A percentile compares a stretch with the other conserved stretches of the same genome.
Conservation (phyloP, 2,888 invertebrate species). For the Muscina levida region DNA sequence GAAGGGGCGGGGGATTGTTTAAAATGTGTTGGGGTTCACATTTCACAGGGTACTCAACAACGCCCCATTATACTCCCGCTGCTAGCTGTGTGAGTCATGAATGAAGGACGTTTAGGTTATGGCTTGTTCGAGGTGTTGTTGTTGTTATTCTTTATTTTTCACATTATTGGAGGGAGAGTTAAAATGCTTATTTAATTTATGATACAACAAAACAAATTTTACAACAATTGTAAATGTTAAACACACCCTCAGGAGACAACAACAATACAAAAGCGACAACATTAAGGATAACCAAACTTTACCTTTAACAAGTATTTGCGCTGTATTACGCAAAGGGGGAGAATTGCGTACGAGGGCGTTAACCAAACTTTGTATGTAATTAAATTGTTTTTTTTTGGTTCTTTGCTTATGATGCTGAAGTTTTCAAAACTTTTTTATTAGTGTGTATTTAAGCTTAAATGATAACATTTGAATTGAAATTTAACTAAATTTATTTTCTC, state of each 20-base stretch:
- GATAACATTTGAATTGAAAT: constrained; percentile 14
- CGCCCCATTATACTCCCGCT: not conserved
- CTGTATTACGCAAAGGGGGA: no score
- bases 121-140: constrained; percentile 1
- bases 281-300: not conserved
- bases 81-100: no score
- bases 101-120: not conserved
- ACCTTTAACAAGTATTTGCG: no score
- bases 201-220: constrained; percentile 30
- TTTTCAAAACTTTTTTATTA: not conserved
- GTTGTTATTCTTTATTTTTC: not conserved
- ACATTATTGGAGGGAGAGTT: constrained; percentile 26
- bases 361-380: constrained; percentile 24
- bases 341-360: not conserved
- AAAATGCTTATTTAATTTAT: constrained; percentile 61
- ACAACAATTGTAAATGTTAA: constrained; percentile 50
- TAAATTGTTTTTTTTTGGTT: not conserved
- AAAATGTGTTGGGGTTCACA: not conserved
- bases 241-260: constrained; percentile 31
- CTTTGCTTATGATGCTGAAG: not conserved
- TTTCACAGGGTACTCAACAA: not conserved
- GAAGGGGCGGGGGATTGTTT: not conserved
- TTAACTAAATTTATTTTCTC: constrained; percentile 1
- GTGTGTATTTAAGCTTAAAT: not conserved
- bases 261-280: constrained; percentile 8